phyloP scores from a whole-genome alignment of 2,888 invertebrate genomes.

The Cinara cedri region DNA sequence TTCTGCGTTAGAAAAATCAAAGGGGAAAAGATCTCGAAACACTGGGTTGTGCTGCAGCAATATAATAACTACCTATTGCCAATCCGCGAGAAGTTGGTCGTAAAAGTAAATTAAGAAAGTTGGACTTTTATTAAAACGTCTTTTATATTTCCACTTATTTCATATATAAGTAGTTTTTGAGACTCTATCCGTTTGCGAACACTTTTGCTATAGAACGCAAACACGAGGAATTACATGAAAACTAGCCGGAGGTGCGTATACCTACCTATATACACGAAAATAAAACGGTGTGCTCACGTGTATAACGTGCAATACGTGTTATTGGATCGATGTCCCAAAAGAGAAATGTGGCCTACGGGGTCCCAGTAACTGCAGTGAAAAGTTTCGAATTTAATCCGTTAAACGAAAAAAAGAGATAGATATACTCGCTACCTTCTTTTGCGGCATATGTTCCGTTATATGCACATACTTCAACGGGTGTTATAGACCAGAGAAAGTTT shows the following conservation, averaged over 20 bases:
- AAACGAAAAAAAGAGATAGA: constrained; percentile 19
- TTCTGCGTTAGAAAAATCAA: neutral
- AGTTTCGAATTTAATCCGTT: constrained; percentile 48
- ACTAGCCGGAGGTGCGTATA: constrained; percentile 36
- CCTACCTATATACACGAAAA: no score
- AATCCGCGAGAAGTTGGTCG: neutral
- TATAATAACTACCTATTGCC: no score
- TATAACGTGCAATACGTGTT: constrained; percentile 30
- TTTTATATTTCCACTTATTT: constrained; percentile 18
- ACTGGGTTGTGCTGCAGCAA: neutral
- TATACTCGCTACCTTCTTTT: neutral
- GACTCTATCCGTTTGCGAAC: neutral
- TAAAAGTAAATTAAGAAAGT: constrained; percentile 36
- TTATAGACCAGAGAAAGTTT: constrained; percentile 1
- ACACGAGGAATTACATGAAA: neutral
- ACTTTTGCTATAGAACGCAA: neutral
- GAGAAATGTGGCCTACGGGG: constrained; percentile 19
- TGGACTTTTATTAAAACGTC: constrained; percentile 13
- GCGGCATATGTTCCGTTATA: neutral
- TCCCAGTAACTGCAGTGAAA: neutral
- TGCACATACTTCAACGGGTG: neutral
- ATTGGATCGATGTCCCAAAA: constrained; percentile 26
- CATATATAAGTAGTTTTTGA: constrained; percentile 9
- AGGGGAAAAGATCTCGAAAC: neutral
- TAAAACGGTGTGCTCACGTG: constrained; percentile 11